These are phyloP conservation scores for Drosophila insularis DNA, from an alignment of 1,140 invertebrate species.

Conservation along the genomic window DNA sequence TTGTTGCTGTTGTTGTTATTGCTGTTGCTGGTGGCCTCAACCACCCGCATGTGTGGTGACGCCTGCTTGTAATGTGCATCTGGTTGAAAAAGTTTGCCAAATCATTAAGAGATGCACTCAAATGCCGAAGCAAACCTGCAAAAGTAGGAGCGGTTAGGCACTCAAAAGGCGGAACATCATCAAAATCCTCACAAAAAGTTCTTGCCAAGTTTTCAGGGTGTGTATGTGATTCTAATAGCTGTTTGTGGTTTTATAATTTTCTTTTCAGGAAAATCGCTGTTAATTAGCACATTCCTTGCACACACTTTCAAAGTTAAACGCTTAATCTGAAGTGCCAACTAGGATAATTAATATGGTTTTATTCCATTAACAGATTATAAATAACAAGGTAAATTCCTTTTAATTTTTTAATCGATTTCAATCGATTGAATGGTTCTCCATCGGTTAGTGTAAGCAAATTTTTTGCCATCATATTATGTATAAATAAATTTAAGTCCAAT, in stretches of 20 bases:
- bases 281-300: background rate
- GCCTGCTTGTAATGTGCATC: constrained; percentile 59
- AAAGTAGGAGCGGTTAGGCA: constrained; percentile 1
- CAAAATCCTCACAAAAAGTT: background rate
- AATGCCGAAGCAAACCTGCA: constrained; percentile 34
- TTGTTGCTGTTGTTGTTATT: constrained; percentile 29
- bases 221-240: background rate
- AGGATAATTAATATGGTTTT: no score
- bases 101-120: constrained; percentile 61
- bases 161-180: background rate
- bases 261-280: background rate
- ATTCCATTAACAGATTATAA: no score
- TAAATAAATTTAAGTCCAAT: no score
- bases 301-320: background rate
- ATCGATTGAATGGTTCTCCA: no score
- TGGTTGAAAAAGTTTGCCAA: constrained; percentile 57
- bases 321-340: background rate
- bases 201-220: background rate
- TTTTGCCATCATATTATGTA: no score
- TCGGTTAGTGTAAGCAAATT: no score
- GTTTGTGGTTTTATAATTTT: background rate
- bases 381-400: no score
- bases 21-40: background rate
- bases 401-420: no score
- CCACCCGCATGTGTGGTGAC: constrained; percentile 27